phyloP scores from a whole-genome alignment of 2,888 invertebrate genomes.

The Drosophila paramelanica region DNA sequence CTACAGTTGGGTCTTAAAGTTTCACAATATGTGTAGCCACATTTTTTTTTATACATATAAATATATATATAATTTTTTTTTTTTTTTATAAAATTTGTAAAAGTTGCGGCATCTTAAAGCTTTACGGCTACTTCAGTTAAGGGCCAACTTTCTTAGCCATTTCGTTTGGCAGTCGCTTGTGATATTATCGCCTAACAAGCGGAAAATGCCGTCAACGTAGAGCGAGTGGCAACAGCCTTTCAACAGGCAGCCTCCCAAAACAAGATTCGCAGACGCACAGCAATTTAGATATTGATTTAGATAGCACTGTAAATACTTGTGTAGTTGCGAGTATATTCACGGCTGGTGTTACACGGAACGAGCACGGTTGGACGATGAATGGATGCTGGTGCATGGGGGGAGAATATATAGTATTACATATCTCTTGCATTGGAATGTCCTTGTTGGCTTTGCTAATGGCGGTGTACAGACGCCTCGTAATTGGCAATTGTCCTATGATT shows the following conservation, averaged over 20 bases:
- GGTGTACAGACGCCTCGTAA: constrained; percentile 28
- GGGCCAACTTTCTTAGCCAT: constrained; percentile 35
- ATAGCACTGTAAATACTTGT: constrained; percentile 54
- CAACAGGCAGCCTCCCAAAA: constrained; percentile 8
- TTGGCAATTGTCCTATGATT: constrained; percentile 48
- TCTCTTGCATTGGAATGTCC: neutral
- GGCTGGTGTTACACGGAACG: neutral
- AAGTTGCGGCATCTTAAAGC: constrained; percentile 26
- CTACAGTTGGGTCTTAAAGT: neutral
- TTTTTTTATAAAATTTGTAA: neutral
- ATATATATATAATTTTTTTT: neutral
- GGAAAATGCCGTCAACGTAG: constrained; percentile 52
- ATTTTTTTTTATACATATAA: neutral
- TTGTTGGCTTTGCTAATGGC: neutral
- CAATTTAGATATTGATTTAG: constrained; percentile 72
- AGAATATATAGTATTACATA: neutral
- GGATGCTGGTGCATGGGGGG: neutral
- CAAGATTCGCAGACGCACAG: constrained; percentile 39
- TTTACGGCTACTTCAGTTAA: constrained; percentile 27
- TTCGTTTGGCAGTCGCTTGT: constrained; percentile 34
- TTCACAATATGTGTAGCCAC: neutral
- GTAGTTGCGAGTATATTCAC: constrained; percentile 25
- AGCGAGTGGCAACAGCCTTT: constrained; percentile 18
- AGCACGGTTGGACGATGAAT: neutral
- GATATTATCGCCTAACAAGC: constrained; percentile 67